Conservation (phyloP, 1,140 invertebrate species). For the Micrasema longulum region DNA sequence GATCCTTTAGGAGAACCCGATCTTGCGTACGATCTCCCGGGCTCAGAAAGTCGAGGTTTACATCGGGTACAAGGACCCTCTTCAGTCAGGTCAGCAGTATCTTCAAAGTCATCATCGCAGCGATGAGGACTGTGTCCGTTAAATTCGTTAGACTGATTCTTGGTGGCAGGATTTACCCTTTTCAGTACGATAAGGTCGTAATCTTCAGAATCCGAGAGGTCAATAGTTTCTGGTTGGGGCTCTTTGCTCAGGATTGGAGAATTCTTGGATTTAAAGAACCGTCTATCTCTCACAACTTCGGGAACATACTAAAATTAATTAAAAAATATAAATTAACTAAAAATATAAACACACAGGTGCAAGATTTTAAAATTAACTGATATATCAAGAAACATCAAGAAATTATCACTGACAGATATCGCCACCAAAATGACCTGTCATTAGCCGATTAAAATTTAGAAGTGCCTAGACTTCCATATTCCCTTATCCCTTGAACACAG, state of each 20-base stretch:
- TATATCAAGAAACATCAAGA: too few relatives aligned
- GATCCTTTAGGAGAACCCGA: slow-evolving; percentile 5
- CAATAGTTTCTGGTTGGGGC: slow-evolving; percentile 21
- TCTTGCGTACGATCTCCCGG: slow-evolving; percentile 6
- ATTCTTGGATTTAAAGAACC: slow-evolving; percentile 23
- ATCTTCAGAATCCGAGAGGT: slow-evolving; percentile 41
- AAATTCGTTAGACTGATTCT: slow-evolving; percentile 12
- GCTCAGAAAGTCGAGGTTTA: slow-evolving; percentile 18
- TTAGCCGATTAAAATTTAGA: too few relatives aligned
- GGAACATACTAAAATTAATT: too few relatives aligned
- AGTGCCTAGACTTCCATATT: too few relatives aligned
- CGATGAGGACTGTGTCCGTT: slow-evolving; percentile 19
- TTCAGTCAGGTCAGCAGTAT: slow-evolving; percentile 8
- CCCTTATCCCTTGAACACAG: too few relatives aligned
- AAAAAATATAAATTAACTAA: too few relatives aligned
- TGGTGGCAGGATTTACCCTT: slow-evolving; percentile 17
- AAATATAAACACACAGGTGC: too few relatives aligned
- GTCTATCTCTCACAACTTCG: slow-evolving; percentile 1
- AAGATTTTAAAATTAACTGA: too few relatives aligned
- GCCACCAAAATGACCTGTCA: too few relatives aligned
- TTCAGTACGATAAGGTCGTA: slow-evolving; percentile 45
- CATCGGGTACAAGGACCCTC: neutral
- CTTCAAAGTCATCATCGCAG: neutral
- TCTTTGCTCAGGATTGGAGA: neutral
- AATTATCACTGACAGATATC: too few relatives aligned